Base-by-base conservation (phyloP, 2,113 vertebrate genomes). In the Saccopteryx bilineata region DNA sequence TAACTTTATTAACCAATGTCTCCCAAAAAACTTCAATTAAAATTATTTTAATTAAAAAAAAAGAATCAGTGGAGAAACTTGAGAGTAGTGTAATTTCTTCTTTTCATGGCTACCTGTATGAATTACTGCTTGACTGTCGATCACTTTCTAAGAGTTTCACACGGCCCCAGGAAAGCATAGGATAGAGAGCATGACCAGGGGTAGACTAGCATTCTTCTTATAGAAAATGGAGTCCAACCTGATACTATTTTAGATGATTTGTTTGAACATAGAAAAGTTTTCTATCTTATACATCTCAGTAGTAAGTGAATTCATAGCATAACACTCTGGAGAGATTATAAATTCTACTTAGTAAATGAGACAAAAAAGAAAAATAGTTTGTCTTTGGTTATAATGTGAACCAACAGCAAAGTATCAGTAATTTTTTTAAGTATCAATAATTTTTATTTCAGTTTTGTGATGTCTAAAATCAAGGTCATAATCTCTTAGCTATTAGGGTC, bases 331-430 rank as follows among this genome's bases (percentile, higher is more conserved):
- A 92, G 63, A 74, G 26, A 87, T 31, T 54, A 72, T 74, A 87
- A 90, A 28, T 83, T 80, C 48, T 74, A 83, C 19, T 90, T 65
- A 14, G 56, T 11, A 91, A 18, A 87, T 33, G 28, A 50, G 14
- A 61, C 28, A 21, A 92, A 92, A 92, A 92, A 58, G 23, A 58
- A 24, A 69, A 81, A 46, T 81, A 24, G 75, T 18, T 90, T 93
- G 63, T 33, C 74, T 79, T 79, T 78, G 21, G 7, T 74, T 14
- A 48, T 15, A 90, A 60, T 48, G 15, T 21, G 23, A 89, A 26
- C 56, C 72, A 71, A 76, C 39, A 78, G 21, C 33, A 82, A 78
- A 14, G 52, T 39, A 24, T n/a, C 46, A 33, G 31, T 31, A 39
- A 39, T 39, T 39, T 39, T 39, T 39, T 39, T 39, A 83, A 68